These are phyloP conservation scores for Encarsia formosa DNA, from an alignment of 2,888 invertebrate genomes.

Conservation along the genomic window DNA sequence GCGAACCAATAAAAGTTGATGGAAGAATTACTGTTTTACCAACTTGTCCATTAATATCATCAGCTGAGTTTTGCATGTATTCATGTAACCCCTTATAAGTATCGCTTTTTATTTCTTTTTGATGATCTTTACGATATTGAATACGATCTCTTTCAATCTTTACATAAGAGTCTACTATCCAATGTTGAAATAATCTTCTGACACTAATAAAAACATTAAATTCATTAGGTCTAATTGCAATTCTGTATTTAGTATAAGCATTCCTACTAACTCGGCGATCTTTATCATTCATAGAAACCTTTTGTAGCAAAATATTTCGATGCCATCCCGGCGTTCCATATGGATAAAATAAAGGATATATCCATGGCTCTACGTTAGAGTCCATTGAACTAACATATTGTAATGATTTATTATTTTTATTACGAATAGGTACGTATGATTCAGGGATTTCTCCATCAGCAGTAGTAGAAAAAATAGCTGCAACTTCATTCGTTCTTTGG, in stretches of 20 bases:
- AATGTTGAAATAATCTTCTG: neutral
- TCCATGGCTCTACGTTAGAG: constrained; percentile 1
- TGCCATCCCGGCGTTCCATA: constrained; percentile 34
- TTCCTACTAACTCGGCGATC: neutral
- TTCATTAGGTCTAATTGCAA: neutral
- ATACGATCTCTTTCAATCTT: neutral
- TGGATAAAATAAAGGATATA: constrained; percentile 62
- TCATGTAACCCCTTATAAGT: constrained; percentile 11
- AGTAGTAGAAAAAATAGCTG: constrained; percentile 27
- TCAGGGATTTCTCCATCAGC: constrained; percentile 31
- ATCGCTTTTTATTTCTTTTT: neutral
- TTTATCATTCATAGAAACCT: neutral
- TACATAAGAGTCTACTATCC: neutral
- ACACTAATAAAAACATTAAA: neutral
- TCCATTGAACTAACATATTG: constrained; percentile 20
- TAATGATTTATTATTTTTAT: constrained; percentile 23
- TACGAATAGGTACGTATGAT: constrained; percentile 27
- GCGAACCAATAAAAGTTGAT: constrained; percentile 41
- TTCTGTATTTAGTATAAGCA: neutral
- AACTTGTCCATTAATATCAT: constrained; percentile 24
- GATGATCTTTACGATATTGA: neutral
- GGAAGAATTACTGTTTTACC: constrained; percentile 43
- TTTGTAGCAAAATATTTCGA: neutral
- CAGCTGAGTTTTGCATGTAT: constrained; percentile 14
- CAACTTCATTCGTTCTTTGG: constrained; percentile 14